Percentiles rank a stretch among this genome's conserved stretches.
Conservation (phyloP, 2,113 vertebrate species). For the Sarotherodon lohbergeri region DNA sequence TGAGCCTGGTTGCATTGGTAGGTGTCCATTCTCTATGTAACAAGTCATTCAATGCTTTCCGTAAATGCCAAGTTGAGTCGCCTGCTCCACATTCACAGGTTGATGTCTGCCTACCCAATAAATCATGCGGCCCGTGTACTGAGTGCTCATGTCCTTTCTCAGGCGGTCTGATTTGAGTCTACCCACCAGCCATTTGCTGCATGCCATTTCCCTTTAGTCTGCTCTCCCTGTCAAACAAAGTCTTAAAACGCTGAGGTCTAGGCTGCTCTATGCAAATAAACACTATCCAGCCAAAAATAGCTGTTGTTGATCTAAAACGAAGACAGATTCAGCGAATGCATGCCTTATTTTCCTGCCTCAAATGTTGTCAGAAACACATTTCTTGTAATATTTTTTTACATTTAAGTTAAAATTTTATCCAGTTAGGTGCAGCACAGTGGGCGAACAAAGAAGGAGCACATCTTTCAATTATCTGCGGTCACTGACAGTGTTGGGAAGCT, state of each 20-base stretch:
- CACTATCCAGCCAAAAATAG: not conserved
- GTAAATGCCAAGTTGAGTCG: not conserved
- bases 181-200: not conserved
- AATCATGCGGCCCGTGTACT: not conserved
- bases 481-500: not conserved
- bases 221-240: not conserved
- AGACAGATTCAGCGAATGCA: not conserved
- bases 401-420: not conserved
- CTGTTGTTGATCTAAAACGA: not conserved
- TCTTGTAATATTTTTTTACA: not conserved
- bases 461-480: not conserved
- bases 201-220: not conserved
- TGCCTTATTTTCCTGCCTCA: not conserved
- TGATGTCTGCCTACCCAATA: not conserved
- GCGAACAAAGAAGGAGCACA: not conserved
- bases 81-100: not conserved
- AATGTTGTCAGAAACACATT: rapidly evolving
- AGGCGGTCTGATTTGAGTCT: not conserved
- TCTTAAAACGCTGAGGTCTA: not conserved
- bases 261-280: not conserved
- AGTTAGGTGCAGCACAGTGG: not conserved
- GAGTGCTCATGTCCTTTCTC: not conserved
- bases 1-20: not conserved
- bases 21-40: not conserved
- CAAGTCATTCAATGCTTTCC: not conserved